phyloP scores from a whole-genome alignment of 1,140 invertebrate species.

The Bombyx mandarina region DNA sequence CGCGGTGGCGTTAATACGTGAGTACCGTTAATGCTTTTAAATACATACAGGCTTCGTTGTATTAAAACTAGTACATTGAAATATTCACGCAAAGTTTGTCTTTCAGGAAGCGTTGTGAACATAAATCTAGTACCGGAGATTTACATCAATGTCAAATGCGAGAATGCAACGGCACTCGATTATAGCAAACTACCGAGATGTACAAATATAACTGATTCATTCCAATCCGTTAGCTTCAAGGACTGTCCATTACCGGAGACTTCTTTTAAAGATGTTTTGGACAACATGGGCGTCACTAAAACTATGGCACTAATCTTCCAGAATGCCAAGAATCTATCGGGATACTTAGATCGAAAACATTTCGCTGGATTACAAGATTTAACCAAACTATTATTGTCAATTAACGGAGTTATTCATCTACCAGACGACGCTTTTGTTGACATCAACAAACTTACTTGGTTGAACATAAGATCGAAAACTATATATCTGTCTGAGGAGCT shows the following conservation, averaged over 20 bases:
- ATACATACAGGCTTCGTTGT: no score
- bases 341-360: slow-evolving; percentile 65
- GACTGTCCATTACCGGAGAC: slow-evolving; percentile 59
- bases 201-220: slow-evolving; percentile 39
- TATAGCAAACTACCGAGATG: slow-evolving; percentile 56
- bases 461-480: slow-evolving; percentile 74
- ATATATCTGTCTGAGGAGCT: slow-evolving; percentile 72
- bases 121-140: slow-evolving; percentile 54
- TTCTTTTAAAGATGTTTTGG: slow-evolving; percentile 55
- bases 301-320: slow-evolving; percentile 62
- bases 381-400: slow-evolving; percentile 61
- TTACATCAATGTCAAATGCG: slow-evolving; percentile 58
- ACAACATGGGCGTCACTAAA: slow-evolving; percentile 53
- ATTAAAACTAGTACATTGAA: no score
- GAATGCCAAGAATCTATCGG: slow-evolving; percentile 62
- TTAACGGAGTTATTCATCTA: slow-evolving; percentile 68
- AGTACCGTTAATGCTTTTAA: no score
- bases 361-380: slow-evolving; percentile 67
- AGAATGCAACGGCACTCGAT: slow-evolving; percentile 45
- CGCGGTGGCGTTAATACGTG: no score
- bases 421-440: slow-evolving; percentile 73
- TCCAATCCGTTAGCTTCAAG: slow-evolving; percentile 63
- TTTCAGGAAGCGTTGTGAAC: slow-evolving; percentile 50
- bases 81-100: slow-evolving; percentile 6
- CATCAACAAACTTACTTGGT: slow-evolving; percentile 71